Conservation (phyloP, 2,888 invertebrate species). For the Isotomurus palustris region DNA sequence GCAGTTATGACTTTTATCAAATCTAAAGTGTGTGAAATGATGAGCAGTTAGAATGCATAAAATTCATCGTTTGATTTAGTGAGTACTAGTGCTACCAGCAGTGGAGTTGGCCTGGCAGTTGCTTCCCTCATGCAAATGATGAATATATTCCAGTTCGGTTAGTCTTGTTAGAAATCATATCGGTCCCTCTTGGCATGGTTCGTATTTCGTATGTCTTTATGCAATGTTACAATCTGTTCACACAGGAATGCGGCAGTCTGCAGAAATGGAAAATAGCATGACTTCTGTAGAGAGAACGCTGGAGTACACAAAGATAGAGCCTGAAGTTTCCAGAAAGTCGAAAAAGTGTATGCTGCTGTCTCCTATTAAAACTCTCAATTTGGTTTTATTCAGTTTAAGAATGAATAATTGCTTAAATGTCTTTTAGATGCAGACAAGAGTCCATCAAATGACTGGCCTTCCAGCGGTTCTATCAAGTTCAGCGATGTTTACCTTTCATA, state of each 20-base stretch:
- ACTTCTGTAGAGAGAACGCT: conserved; percentile 61
- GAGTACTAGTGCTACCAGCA: conserved; percentile 30
- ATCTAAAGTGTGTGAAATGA: neutral
- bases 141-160: conserved; percentile 60
- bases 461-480: conserved; percentile 47
- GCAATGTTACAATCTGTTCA: too few relatives aligned
- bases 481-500: conserved; percentile 50
- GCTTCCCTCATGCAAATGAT: conserved; percentile 51
- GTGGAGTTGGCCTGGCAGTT: conserved; percentile 49
- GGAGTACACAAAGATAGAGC: conserved; percentile 52
- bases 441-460: conserved; percentile 52
- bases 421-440: conserved; percentile 26
- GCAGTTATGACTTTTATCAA: neutral
- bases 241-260: conserved; percentile 79
- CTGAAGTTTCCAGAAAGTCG: conserved; percentile 51
- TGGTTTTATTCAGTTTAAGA: too few relatives aligned
- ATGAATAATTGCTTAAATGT: too few relatives aligned
- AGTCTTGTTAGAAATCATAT: neutral
- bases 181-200: too few relatives aligned
- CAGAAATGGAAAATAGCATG: conserved; percentile 82
- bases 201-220: too few relatives aligned
- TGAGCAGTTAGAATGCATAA: neutral
- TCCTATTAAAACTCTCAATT: too few relatives aligned
- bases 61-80: neutral
- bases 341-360: conserved; percentile 21